Evolutionary conservation across 1,140 invertebrate species (phyloP), one percentile per base, ranked within the genome.

Genomic region (Oryzaephilus surinamensis): DNA sequence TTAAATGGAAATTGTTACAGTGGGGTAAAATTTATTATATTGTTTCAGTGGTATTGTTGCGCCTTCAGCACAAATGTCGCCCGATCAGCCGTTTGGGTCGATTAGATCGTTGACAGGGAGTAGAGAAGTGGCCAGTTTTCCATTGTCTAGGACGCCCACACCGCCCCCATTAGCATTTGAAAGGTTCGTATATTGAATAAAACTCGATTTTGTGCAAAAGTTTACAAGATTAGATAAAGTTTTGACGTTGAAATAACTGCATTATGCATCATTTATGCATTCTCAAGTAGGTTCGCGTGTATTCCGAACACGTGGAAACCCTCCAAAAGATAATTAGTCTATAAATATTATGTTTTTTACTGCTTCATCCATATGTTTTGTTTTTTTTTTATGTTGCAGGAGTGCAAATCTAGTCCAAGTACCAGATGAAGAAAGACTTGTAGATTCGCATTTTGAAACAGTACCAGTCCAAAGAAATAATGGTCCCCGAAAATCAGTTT

Each of bases 101-200:
- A 80, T 81, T 49, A 70, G 77, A 43, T 81, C 79, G 21, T 63
- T 82, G 35, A 73, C 76, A 1, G 76, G 77, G 46, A 74, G 76
- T 10, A 66, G 78, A 44, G 79, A 82, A 59, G 77, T 82, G n/a
- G 79, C 79, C 41, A 82, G 79, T 55, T 82, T 82, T 51, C 79
- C 79, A 11, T 55, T 80, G n/a, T 81, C 79, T 11, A 68, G 79
- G 30, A 79, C 77, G 19, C 77, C 78, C 4, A 77, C 76, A 34
- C 79, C 79, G 26, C 77, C 77, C 10, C 73, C 75, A 21, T 24
- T 42, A 12, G 59, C 65, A 46, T 56, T 51, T 30, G 52, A 57
- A 28, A 71, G 67, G 70, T 73, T 46, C 19, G 38, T 43, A 13
- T 23, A 13, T 15, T 36, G 33, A 24, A 21, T 21, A 21, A 36